Conservation (phyloP, 2,113 vertebrate genomes). For the Lepisosteus osseus region DNA sequence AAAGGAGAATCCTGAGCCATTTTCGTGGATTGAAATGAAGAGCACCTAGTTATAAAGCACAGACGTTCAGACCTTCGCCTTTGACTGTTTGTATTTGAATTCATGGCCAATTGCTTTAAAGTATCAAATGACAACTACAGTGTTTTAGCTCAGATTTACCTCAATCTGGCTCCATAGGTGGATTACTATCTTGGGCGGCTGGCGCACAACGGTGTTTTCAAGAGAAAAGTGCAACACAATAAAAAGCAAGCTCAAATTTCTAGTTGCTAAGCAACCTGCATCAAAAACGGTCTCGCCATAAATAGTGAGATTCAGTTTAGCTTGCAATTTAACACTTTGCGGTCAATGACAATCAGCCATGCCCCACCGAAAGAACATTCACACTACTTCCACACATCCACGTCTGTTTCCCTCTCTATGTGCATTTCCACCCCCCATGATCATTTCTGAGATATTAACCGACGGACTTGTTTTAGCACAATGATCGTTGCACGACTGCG, state of each 20-base stretch:
- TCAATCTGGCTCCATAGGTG: slow-evolving; percentile 10
- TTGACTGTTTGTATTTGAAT: not conserved
- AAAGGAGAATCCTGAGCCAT: too few species aligned
- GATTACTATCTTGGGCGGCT: slow-evolving; percentile 25
- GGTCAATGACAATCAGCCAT: slow-evolving; percentile 16
- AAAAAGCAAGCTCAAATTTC: slow-evolving; percentile 56
- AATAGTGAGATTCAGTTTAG: slow-evolving; percentile 40
- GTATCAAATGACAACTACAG: slow-evolving; percentile 1
- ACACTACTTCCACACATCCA: not conserved
- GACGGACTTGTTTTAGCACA: too few species aligned
- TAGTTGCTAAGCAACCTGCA: slow-evolving; percentile 65
- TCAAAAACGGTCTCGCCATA: slow-evolving; percentile 51
- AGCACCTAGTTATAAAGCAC: too few species aligned
- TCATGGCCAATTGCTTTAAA: slow-evolving; percentile 1
- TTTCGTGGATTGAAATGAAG: too few species aligned
- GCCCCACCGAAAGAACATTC: not conserved
- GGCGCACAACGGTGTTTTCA: slow-evolving; percentile 40
- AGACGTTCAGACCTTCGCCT: too few species aligned
- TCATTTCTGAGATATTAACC: too few species aligned
- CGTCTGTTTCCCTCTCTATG: not conserved
- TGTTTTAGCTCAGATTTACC: slow-evolving; percentile 4
- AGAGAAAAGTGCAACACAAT: slow-evolving; percentile 54
- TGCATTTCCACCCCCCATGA: too few species aligned
- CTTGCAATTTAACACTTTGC: slow-evolving; percentile 61
- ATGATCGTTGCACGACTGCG: too few species aligned